These are phyloP conservation scores for Apaloderma vittatum DNA, from an alignment of 2,113 vertebrate genomes.

Conservation along the genomic window DNA sequence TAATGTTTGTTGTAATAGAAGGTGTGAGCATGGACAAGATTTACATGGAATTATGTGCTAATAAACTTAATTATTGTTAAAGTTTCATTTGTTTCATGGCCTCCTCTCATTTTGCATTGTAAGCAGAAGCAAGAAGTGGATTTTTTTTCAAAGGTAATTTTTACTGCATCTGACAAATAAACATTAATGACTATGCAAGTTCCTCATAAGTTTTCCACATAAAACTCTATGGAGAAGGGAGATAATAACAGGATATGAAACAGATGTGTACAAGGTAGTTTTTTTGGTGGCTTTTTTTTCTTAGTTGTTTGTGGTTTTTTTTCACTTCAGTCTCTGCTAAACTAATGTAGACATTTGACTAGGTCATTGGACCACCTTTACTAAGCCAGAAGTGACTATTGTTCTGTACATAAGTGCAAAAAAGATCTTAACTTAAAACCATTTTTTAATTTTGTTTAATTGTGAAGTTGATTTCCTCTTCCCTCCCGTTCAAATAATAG, in stretches of 20 bases:
- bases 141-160: background rate
- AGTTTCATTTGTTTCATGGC: background rate
- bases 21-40: background rate
- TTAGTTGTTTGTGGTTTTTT: background rate
- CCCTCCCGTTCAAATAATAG: background rate
- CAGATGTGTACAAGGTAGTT: background rate
- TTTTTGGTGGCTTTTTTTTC: background rate
- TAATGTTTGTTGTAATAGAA: background rate
- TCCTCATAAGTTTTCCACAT: background rate
- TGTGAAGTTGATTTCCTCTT: background rate
- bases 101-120: background rate
- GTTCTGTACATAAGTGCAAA: background rate
- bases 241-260: background rate
- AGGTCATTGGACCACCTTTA: background rate
- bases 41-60: background rate
- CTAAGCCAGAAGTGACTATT: background rate
- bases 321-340: background rate
- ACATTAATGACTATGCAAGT: background rate
- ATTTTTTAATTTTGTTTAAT: background rate
- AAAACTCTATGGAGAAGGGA: background rate
- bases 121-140: background rate
- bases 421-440: constrained; percentile 7
- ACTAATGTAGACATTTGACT: background rate
- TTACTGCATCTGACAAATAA: background rate
- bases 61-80: background rate